Conservation (phyloP, 2,113 vertebrate genomes). For the Gallinago paraguaiae region DNA sequence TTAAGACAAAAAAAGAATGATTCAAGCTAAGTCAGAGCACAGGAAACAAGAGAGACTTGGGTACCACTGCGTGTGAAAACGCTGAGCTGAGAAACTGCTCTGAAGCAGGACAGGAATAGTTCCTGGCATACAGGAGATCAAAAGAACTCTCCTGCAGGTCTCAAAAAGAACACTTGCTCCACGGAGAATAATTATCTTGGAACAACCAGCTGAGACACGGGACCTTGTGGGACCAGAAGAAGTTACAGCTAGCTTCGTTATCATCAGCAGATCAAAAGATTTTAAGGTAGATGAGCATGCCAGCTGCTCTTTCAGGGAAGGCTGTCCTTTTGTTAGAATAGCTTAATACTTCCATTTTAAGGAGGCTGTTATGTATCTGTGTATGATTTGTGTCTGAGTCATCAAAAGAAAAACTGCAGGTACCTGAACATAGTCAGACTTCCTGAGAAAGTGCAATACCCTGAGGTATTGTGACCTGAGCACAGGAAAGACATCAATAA, state of each 20-base stretch:
- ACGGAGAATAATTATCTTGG: constrained; percentile 40
- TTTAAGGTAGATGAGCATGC: constrained; percentile 21
- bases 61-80: background rate
- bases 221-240: constrained; percentile 11
- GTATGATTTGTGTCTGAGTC: background rate
- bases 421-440: background rate
- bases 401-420: background rate
- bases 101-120: background rate
- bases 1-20: background rate
- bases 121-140: constrained; percentile 15
- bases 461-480: background rate
- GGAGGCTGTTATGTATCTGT: background rate
- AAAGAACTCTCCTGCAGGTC: constrained; percentile 32
- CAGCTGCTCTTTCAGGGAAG: constrained; percentile 1
- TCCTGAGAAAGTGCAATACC: background rate
- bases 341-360: constrained; percentile 8
- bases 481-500: background rate
- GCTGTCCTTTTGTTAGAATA: background rate
- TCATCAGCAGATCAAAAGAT: constrained; percentile 44
- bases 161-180: constrained; percentile 44
- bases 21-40: background rate
- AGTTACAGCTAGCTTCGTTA: constrained; percentile 36
- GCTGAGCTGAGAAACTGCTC: background rate
- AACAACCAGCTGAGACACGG: constrained; percentile 31
- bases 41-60: background rate